Base-by-base conservation (phyloP, 2,113 vertebrate species). In the Andinoacara biseriatus region DNA sequence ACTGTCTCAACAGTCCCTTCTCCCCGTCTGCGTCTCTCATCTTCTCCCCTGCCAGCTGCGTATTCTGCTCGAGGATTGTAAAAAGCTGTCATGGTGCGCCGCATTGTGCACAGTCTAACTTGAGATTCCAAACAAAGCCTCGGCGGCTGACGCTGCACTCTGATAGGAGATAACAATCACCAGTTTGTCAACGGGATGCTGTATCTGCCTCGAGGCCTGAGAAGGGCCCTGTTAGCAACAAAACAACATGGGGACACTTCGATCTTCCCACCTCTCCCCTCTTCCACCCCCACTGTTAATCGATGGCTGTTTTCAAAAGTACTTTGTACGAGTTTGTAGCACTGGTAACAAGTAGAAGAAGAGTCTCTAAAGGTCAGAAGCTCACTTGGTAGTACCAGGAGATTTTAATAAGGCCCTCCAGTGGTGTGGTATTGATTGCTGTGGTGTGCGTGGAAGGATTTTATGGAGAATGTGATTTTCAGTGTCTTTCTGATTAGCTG, bases 161-260 rank as follows among this genome's bases (percentile, higher is more conserved):
- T 85, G 86, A 91, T 90, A 58, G 82, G 80, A 90, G 94, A 94
- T 94, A 90, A 91, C 92, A 90, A 92, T 91, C 90, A 57, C 75
- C 86, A 35, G 91, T 93, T 90, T 94, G 93, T 94, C 94, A 90
- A 91, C 89, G 76, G 92, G 91, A 78, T 13, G 77, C 87, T n/a
- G 78, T 78, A 86, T 91, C 87, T 87, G 90, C 91, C 90, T 84
- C 58, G 10, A 83, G 88, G 90, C 86, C 80, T 8, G 63, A 86
- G 77, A 63, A 81, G 54, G 88, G 85, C 81, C 83, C 87, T 76
- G 87, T 90, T 90, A 81, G 91, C 85, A 89, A 76, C 89, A 92
- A 89, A 92, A 91, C 90, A 89, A 83, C 86, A 90, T 2, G 15
- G 90, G 78, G 84, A 91, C 80, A 60, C 77, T 94, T 93, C 80